Evolutionary conservation across 2,113 vertebrate genomes (phyloP).

Genomic region (Suncus etruscus): DNA sequence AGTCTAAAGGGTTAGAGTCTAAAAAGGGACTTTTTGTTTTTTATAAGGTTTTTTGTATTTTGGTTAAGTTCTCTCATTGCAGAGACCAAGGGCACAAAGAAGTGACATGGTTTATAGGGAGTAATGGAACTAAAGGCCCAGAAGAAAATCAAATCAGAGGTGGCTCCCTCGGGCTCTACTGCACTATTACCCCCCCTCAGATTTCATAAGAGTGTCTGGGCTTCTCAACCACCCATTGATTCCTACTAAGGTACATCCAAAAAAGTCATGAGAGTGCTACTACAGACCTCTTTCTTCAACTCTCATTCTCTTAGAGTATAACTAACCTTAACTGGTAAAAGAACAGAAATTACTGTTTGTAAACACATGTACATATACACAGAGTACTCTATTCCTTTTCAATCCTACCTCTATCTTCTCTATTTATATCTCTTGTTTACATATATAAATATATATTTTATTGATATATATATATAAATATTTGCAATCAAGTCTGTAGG

Average conservation of each 20-base stretch:
- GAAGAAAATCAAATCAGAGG: not conserved
- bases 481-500: not conserved
- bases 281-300: not conserved
- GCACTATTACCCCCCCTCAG: not conserved
- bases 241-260: not conserved
- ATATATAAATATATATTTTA: too few species aligned
- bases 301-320: not conserved
- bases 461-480: too few species aligned
- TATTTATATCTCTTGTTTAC: not conserved
- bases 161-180: not conserved
- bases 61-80: not conserved
- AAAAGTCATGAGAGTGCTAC: not conserved
- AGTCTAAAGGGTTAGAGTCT: not conserved
- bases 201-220: not conserved
- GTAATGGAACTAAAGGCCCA: not conserved
- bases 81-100: not conserved
- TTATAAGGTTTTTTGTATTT: not conserved
- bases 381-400: not conserved
- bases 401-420: not conserved
- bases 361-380: too few species aligned
- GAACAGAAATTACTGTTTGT: not conserved
- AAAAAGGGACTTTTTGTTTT: not conserved
- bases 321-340: not conserved
- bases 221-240: rapidly evolving
- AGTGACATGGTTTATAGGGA: not conserved